These are phyloP conservation scores for Neoascia interrupta DNA, from an alignment of 2,888 invertebrate species.

Conservation along the genomic window DNA sequence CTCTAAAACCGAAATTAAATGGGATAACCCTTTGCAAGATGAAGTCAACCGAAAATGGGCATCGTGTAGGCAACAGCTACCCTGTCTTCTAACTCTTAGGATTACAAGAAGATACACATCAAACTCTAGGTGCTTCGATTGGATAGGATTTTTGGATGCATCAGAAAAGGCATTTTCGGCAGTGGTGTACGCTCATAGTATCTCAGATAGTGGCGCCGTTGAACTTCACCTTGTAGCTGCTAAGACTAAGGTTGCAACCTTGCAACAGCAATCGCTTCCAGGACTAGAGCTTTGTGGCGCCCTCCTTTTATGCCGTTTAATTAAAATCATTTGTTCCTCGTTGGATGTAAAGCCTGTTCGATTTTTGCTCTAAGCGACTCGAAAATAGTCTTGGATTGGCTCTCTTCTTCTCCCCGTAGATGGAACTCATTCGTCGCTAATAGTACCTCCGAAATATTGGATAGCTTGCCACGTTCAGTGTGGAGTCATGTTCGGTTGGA, in stretches of 20 bases:
- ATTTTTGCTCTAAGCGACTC: slow-evolving; percentile 60
- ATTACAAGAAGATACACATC: neutral
- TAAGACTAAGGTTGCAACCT: slow-evolving; percentile 53
- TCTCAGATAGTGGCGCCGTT: neutral
- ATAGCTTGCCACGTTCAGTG: slow-evolving; percentile 1
- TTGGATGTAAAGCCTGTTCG: neutral
- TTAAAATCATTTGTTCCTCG: neutral
- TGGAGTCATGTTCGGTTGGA: slow-evolving; percentile 67
- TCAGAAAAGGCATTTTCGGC: slow-evolving; percentile 22
- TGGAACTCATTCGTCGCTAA: slow-evolving; percentile 33
- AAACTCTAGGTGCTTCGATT: neutral
- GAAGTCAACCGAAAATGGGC: neutral
- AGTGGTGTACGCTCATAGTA: slow-evolving; percentile 15
- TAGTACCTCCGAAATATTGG: slow-evolving; percentile 62
- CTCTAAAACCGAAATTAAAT: neutral
- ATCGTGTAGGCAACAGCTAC: neutral
- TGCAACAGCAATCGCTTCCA: slow-evolving; percentile 2
- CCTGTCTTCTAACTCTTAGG: neutral
- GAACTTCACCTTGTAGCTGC: slow-evolving; percentile 11
- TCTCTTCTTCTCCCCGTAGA: slow-evolving; percentile 57
- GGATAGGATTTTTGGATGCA: slow-evolving; percentile 15
- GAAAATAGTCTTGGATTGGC: slow-evolving; percentile 67
- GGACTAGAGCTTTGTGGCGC: neutral
- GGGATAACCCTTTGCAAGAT: neutral
- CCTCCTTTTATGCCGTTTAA: slow-evolving; percentile 10